Base-by-base conservation (phyloP, 2,797 vertebrate genomes). In the Chromobotia macracanthus region DNA sequence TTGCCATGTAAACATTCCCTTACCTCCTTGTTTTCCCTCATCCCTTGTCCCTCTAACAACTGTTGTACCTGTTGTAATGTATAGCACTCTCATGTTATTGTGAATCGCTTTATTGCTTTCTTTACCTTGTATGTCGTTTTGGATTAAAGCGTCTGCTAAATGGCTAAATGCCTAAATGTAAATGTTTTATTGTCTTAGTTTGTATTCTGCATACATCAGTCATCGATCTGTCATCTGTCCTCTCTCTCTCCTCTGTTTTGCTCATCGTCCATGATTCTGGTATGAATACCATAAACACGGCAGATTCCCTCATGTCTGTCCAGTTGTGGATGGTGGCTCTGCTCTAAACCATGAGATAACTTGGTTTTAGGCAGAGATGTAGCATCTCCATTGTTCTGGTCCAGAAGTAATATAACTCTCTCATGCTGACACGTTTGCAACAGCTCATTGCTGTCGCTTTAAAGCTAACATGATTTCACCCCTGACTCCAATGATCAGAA, bases 351-450 rank as follows among this genome's bases (percentile, higher is more conserved):
- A 92, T 88, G 87, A 92, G 88, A 91, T 93, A 89, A 93, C 90
- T 91, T 91, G 90, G 88, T 80, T 79, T 81, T 82, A 69, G 53
- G 83, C 84, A 84, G 87, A 87, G 87, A 89, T 89, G 90, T 87
- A 87, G 89, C 83, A 87, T 80, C 75, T 23, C 82, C 80, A 91
- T 93, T 94, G 90, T 93, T 89, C 89, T 83, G 69, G 75, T 88
- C 90, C 87, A 87, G 90, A 86, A 90, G 91, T 92, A 90, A 93
- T 93, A 92, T 90, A 90, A 91, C 90, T 87, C 85, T 87, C 85
- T 86, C 89, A 89, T 91, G 80, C 72, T 75, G 73, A 55, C 68
- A 55, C 15, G 71, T 41, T 75, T 77, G 81, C 81, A 55, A 74
- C 56, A 60, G 50, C 80, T 74, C 75, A 81, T 72, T 82, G 77